These are phyloP conservation scores for Patiria miniata DNA, from an alignment of 35 echinoderm and acorn worm genomes.

Conservation along the genomic window DNA sequence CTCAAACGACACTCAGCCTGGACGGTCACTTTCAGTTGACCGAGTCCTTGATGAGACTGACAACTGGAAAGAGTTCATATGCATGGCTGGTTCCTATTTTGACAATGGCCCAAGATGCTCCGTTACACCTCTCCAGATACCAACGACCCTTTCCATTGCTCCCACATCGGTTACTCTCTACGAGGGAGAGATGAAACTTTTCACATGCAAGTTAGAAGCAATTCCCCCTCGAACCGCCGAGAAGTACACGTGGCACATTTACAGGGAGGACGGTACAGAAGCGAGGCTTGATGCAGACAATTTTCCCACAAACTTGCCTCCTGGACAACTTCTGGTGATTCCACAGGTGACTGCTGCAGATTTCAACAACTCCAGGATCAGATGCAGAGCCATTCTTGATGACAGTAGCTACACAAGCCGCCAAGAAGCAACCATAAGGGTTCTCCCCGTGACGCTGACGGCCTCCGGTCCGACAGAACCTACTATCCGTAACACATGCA, in stretches of 20 bases:
- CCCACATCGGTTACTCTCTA: background rate
- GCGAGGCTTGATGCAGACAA: no score
- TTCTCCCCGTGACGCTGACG: no score
- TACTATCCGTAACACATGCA: no score
- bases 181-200: background rate
- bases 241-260: background rate
- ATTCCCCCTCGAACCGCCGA: background rate
- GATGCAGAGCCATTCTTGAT: no score
- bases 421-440: no score
- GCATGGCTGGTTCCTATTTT: background rate
- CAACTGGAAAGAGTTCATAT: background rate
- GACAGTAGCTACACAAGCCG: no score
- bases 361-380: no score
- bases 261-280: background rate
- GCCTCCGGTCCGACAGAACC: no score
- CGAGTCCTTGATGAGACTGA: background rate
- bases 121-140: background rate
- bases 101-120: background rate
- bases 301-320: no score
- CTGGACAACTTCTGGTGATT: no score
- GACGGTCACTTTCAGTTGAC: background rate
- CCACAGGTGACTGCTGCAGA: no score
- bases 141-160: background rate
- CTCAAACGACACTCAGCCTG: background rate
- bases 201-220: background rate